Conservation (phyloP, 2,888 invertebrate species). For the Yponomeuta cagnagella region DNA sequence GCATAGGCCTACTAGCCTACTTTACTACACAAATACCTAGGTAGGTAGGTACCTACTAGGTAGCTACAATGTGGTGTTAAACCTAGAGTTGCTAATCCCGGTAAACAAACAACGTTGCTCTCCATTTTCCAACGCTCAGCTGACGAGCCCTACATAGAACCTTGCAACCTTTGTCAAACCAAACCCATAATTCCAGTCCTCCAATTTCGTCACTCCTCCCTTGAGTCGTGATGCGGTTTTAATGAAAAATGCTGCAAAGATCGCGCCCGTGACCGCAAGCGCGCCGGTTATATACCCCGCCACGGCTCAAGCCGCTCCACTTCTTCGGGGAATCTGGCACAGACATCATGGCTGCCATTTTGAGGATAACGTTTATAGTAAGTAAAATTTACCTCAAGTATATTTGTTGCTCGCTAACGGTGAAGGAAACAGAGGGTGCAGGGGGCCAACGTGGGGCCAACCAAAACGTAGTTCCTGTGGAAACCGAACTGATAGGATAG, state of each 20-base stretch:
- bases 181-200: neutral
- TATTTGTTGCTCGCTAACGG: neutral
- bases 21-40: too few species aligned
- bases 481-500: too few species aligned
- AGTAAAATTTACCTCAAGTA: constrained; percentile 27
- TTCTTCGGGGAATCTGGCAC: neutral
- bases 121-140: neutral
- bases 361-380: constrained; percentile 47
- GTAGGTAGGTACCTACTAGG: too few species aligned
- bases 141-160: neutral
- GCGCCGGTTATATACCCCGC: constrained; percentile 6
- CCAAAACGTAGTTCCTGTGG: too few species aligned
- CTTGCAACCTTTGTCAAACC: constrained; percentile 10
- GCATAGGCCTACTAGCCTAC: too few species aligned
- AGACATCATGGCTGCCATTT: constrained; percentile 4
- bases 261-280: constrained; percentile 13
- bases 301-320: neutral
- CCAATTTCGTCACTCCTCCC: neutral
- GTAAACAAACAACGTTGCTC: too few species aligned
- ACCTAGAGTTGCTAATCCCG: too few species aligned
- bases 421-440: too few species aligned
- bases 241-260: neutral
- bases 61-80: too few species aligned
- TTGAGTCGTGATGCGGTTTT: constrained; percentile 10
- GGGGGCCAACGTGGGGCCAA: too few species aligned